phyloP scores from a whole-genome alignment of 1,140 invertebrate genomes.

The Plectrocnemia conspersa region DNA sequence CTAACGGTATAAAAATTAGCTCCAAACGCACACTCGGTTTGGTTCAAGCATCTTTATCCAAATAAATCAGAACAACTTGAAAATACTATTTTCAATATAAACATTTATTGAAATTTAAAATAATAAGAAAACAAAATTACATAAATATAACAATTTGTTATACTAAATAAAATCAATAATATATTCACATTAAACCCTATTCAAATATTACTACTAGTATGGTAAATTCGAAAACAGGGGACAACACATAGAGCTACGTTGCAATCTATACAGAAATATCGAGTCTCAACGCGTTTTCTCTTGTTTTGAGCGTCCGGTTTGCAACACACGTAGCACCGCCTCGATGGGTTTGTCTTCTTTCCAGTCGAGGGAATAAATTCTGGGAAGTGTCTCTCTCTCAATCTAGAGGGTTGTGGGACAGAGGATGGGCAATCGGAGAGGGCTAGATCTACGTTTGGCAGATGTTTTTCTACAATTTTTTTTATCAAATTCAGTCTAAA shows the following conservation, averaged over 20 bases:
- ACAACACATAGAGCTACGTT: neutral
- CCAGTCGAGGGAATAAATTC: neutral
- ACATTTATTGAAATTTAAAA: too few species aligned
- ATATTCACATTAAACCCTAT: too few species aligned
- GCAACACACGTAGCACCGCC: neutral
- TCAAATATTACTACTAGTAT: neutral
- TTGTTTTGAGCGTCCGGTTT: neutral
- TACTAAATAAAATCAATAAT: too few species aligned
- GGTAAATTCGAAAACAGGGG: conserved; percentile 2
- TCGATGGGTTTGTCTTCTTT: neutral
- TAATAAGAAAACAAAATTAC: too few species aligned
- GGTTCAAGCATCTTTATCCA: too few species aligned
- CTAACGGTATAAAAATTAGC: too few species aligned
- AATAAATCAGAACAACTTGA: too few species aligned
- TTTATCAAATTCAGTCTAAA: neutral
- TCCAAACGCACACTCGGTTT: too few species aligned
- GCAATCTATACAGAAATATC: neutral
- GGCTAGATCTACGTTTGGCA: neutral
- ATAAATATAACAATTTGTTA: too few species aligned
- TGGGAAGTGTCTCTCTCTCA: neutral
- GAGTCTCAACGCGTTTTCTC: neutral
- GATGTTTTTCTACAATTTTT: neutral
- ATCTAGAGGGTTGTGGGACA: too few species aligned
- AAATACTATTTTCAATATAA: too few species aligned
- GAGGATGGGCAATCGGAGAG: neutral